Base-by-base conservation (phyloP, 2,113 vertebrate genomes). In the Gallinago jamesoni region DNA sequence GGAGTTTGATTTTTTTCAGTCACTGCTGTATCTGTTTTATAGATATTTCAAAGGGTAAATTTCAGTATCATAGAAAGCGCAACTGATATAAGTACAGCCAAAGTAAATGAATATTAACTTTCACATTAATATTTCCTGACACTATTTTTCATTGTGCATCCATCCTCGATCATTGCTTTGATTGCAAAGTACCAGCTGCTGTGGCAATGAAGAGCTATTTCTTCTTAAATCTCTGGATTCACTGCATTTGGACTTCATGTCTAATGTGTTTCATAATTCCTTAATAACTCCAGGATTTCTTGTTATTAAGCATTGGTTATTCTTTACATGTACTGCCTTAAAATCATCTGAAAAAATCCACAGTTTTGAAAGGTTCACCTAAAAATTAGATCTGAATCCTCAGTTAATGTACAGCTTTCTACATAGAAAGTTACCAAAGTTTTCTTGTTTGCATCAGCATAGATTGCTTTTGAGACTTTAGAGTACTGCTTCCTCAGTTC, bases 91-190 rank as follows among this genome's bases (percentile, higher is more conserved):
- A 83, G 47, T n/a, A 11, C 27, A 87, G 62, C 52, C 64, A 73
- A 55, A 64, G 48, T 45, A 75, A 87, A 72, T 67, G 63, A 47
- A 47, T 94, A 43, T 31, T 72, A 84, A 80, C 47, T 80, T 56
- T 27, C 57, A 84, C 82, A 81, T 94, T 79, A 72, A 60, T 78
- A 86, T 91, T 94, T 96, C 47, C 74, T 94, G 85, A 94, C 93
- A 60, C 17, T 76, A 4, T 78, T 91, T 91, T 94, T 86, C 62
- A 60, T 73, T 89, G 67, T 91, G 31, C 55, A 48, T 37, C 63
- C 55, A n/a, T 14, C 59, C 19, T 27, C 28, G 28, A 45, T 78
- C 80, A 67, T 13, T 47, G 47, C 78, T 93, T 72, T 83, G 63
- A 74, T 88, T 93, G 57, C 75, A 84, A 70, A 88, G 43, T 19